These are phyloP conservation scores for Condylostylus longicornis DNA, from an alignment of 1,140 invertebrate species.

Conservation along the genomic window DNA sequence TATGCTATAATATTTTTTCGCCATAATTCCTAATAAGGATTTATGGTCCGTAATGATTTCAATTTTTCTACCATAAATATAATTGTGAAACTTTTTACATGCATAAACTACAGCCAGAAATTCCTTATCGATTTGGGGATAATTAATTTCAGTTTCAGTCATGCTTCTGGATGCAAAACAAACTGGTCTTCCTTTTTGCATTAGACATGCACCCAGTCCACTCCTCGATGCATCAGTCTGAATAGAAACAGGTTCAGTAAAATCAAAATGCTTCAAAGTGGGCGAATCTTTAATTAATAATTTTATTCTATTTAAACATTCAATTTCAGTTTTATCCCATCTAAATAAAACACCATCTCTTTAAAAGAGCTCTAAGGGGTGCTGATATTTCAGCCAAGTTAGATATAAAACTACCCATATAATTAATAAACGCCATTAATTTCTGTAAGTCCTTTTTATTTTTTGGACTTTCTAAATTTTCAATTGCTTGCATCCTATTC, in stretches of 20 bases:
- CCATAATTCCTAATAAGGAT: too few species aligned
- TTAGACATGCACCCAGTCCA: constrained; percentile 22
- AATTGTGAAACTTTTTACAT: constrained; percentile 20
- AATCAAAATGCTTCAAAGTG: constrained; percentile 20
- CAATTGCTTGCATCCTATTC: constrained; percentile 14
- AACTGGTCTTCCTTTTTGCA: constrained; percentile 23
- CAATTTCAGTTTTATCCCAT: constrained; percentile 11
- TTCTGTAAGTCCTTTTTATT: constrained; percentile 18
- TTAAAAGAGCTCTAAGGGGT: constrained; percentile 11
- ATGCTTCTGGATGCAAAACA: constrained; percentile 25
- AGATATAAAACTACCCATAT: constrained; percentile 14
- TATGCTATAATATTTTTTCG: too few species aligned
- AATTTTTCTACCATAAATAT: constrained; percentile 17
- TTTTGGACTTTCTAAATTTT: constrained; percentile 12
- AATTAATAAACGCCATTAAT: constrained; percentile 16
- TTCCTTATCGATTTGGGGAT: constrained; percentile 27
- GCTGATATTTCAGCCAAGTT: constrained; percentile 13
- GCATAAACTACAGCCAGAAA: constrained; percentile 18
- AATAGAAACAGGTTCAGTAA: constrained; percentile 14
- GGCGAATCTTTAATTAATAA: constrained; percentile 13
- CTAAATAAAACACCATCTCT: constrained; percentile 13
- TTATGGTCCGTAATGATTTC: too few species aligned
- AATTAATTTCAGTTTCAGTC: constrained; percentile 19
- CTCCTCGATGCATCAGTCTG: constrained; percentile 22
- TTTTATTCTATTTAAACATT: constrained; percentile 20